Base-by-base conservation (phyloP, 92 coral and sea anemone species). In the Palythoa caribaeorum region DNA sequence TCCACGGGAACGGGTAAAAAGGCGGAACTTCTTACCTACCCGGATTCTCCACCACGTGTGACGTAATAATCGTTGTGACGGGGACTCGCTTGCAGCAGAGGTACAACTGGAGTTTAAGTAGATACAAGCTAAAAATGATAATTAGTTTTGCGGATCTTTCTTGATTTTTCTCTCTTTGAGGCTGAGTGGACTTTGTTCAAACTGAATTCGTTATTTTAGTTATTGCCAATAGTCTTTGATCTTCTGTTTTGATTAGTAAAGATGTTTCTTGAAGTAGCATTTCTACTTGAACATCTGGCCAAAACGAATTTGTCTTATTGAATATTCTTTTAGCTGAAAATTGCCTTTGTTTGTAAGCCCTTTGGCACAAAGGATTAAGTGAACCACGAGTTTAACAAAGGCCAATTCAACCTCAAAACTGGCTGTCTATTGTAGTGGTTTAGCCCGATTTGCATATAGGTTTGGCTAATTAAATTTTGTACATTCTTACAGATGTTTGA, bases 1-100 rank as follows among this genome's bases (percentile, higher is more conserved):
- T 57, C 63, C 63, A 57, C 63, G 63, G 63, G 15, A 57, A 57
- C 63, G 63, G 63, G 63, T 57, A 57, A 57, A 57, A 57, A 57
- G 63, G 63, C 12, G 15, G 63, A 1, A 11, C 63, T 57, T 57
- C 63, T 57, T 57, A 57, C 63, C 63, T 57, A 3, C 63, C 2
- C 63, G 15, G 63, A 6, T 57, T 57, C 63, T 57, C 63, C 63
- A 57, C 63, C 63, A 57, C 63, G 5, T 57, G 63, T 57, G 63
- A 57, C 63, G 63, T 57, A 57, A 17, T 2, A 3, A 12, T 57
- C 3, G 15, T 57, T 14, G 0, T 28, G 28, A 28, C 28, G 28
- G 28, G 28, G 28, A 28, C 28, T 28, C 28, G 28, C 28, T 28
- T 28, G 28, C 28, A 28, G 28, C 28, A 28, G 28, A 28, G 28